phyloP scores from a whole-genome alignment of 92 coral and sea anemone species.

The Pocillopora grandis region DNA sequence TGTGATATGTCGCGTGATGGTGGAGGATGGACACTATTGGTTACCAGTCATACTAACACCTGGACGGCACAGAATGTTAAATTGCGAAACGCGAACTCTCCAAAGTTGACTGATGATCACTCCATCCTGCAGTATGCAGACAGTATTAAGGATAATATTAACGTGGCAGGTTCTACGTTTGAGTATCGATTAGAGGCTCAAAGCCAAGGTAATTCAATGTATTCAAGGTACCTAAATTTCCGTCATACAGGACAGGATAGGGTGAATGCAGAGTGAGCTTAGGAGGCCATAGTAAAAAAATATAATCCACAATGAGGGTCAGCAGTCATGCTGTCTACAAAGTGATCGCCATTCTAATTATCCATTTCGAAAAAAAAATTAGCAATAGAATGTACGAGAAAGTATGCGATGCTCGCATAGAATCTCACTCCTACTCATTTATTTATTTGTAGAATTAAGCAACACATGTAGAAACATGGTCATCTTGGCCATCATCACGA shows the following conservation, averaged over 20 bases:
- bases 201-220: conserved; percentile 50
- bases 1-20: conserved; percentile 92
- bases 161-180: conserved; percentile 50
- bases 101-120: conserved; percentile 53
- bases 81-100: conserved; percentile 51
- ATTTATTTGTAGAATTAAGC: too few relatives aligned
- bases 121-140: conserved; percentile 72
- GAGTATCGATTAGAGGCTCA: conserved; percentile 86
- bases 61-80: conserved; percentile 64
- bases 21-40: conserved; percentile 90
- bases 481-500: too few relatives aligned
- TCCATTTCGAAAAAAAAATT: too few relatives aligned
- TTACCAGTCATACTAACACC: conserved; percentile 71
- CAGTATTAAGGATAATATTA: conserved; percentile 64
- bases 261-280: neutral
- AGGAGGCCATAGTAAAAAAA: too few relatives aligned
- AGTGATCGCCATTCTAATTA: too few relatives aligned
- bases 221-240: neutral
- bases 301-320: too few relatives aligned
- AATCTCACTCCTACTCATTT: too few relatives aligned
- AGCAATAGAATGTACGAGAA: too few relatives aligned
- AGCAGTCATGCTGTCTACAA: too few relatives aligned
- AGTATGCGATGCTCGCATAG: too few relatives aligned
- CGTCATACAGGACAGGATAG: neutral
- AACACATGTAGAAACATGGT: too few relatives aligned